Evolutionary conservation across 2,113 vertebrate species (phyloP), one percentile per base, ranked within the genome.

Genomic region (Seriola dumerili): DNA sequence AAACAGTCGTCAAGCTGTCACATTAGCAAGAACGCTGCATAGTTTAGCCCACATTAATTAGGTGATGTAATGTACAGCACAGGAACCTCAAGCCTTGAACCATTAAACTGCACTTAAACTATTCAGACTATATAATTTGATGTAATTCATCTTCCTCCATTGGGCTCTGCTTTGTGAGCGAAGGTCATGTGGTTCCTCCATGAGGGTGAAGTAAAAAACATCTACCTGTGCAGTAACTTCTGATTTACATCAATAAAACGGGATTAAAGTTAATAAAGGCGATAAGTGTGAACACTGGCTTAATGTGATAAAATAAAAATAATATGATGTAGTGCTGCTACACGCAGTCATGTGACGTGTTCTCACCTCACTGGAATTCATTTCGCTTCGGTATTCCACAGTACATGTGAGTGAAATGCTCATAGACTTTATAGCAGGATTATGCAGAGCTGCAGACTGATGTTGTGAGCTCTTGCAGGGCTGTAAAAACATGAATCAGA

Each of bases 51-150:
- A 59, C 72, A 84, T 78, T 86, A 80, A 92, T 87, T 82, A 85
- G 88, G 46, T 94, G 92, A 94, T 73, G 90, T 92, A 87, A 94
- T 93, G 81, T 66, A 50, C 72, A 63, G 38, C 74, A 74, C 32
- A 80, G 70, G 80, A 68, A 34, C 76, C 72, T 88, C 68, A 36
- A 46, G 84, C 80, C 68, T 52, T 48, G 58, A 72, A 19, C 68
- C 83, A 74, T 89, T 87, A 84, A 78, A 66, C 66, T 58, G 25
- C 82, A 82, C 80, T 87, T 75, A 75, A 81, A 80, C 68, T 38
- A 54, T 85, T 85, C 67, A 77, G 63, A 81, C 46, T 72, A 48
- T 80, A 81, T 80, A 25, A 86, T 55, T 75, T 77, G 68, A 87
- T 17, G 52, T 55, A 55, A 74, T 85, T 88, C 34, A 52, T 88